A percentile compares a stretch with the other conserved stretches of the same genome.
These are phyloP conservation scores for Amyelois transitella DNA, from an alignment of 1,140 invertebrate genomes.

Conservation along the genomic window DNA sequence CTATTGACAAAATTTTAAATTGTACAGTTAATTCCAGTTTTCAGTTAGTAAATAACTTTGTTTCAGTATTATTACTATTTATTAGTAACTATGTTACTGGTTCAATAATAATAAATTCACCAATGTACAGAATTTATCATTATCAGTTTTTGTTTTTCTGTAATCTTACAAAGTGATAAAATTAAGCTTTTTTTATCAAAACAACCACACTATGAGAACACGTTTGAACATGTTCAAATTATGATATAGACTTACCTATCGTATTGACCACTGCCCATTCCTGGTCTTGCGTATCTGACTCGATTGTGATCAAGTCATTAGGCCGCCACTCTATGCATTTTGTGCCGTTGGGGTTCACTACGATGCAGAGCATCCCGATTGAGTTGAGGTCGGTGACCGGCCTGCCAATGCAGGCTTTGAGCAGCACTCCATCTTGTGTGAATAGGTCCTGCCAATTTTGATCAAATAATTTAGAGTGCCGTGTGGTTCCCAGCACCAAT, in stretches of 20 bases:
- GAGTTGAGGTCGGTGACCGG: slow-evolving; percentile 76
- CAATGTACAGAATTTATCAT: not conserved
- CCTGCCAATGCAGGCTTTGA: slow-evolving; percentile 74
- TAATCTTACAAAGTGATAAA: too few relatives aligned
- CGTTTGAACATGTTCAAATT: too few relatives aligned
- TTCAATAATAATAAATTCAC: too few relatives aligned
- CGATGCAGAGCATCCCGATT: slow-evolving; percentile 77
- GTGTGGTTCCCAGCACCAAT: too few relatives aligned
- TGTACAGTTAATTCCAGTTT: too few relatives aligned
- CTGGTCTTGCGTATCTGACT: slow-evolving; percentile 84
- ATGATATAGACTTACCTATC: slow-evolving; percentile 70
- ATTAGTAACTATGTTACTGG: too few relatives aligned
- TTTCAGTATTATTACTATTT: too few relatives aligned
- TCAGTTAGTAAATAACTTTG: too few relatives aligned
- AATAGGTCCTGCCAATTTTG: slow-evolving; percentile 70
- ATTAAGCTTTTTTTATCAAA: too few relatives aligned
- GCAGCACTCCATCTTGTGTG: slow-evolving; percentile 78
- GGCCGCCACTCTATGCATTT: slow-evolving; percentile 87
- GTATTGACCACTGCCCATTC: slow-evolving; percentile 89
- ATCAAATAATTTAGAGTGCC: too few relatives aligned
- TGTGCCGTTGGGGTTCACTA: slow-evolving; percentile 64
- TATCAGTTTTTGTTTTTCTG: not conserved
- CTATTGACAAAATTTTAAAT: too few relatives aligned
- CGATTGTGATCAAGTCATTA: slow-evolving; percentile 81
- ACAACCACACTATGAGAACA: too few relatives aligned